A percentile compares a stretch with the other conserved stretches of the same genome.
These are phyloP conservation scores for Variabilichromis moorii DNA, from an alignment of 2,113 vertebrate genomes.

Conservation along the genomic window DNA sequence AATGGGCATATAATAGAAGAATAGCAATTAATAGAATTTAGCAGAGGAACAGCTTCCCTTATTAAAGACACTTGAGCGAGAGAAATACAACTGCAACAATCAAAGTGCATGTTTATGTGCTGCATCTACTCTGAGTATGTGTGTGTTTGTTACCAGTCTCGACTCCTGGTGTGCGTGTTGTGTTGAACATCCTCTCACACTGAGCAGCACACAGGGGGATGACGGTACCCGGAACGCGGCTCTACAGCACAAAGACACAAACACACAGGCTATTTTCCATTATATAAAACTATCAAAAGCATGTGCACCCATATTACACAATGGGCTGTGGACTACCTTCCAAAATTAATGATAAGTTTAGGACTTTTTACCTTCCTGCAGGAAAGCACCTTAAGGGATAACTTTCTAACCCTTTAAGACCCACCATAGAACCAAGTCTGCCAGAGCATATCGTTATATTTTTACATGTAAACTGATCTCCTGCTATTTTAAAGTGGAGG, in stretches of 20 bases:
- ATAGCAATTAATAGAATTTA: not conserved
- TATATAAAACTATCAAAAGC: not conserved
- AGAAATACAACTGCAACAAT: not conserved
- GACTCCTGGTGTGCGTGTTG: slow-evolving; percentile 72
- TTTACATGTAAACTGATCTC: not conserved
- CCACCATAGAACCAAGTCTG: not conserved
- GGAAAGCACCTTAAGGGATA: not conserved
- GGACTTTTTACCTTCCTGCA: not conserved
- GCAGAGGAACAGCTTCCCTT: not conserved
- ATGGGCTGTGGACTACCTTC: not conserved
- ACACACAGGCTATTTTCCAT: not conserved
- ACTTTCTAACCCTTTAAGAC: not conserved
- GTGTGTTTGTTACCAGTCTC: slow-evolving; percentile 63
- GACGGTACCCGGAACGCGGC: slow-evolving; percentile 71
- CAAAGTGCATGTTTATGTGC: not conserved
- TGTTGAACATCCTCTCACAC: slow-evolving; percentile 81
- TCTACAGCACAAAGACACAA: slow-evolving; percentile 45
- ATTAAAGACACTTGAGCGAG: not conserved
- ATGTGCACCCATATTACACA: not conserved
- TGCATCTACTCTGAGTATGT: not conserved
- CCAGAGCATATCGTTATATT: not conserved
- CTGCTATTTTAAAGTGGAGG: not conserved
- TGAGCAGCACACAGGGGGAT: slow-evolving; percentile 78
- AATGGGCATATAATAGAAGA: not conserved
- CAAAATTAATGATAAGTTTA: not conserved